Percentiles rank a stretch among this genome's conserved stretches.
Conservation (phyloP, 2,113 vertebrate species). For the Solea solea region DNA sequence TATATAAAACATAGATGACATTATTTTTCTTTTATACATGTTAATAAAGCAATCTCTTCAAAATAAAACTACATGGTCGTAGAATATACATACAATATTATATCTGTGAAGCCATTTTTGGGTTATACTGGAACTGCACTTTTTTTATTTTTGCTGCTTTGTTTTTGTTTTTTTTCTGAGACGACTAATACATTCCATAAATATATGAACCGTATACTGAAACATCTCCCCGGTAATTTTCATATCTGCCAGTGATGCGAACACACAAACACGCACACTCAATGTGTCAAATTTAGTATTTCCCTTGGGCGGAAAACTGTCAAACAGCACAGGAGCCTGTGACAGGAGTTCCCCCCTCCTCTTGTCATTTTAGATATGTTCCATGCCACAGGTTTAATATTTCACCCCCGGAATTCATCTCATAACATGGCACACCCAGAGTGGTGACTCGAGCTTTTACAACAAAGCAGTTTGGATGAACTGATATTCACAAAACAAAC, state of each 20-base stretch:
- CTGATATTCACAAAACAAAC: neutral
- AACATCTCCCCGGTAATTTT: constrained; percentile 8
- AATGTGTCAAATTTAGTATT: constrained; percentile 16
- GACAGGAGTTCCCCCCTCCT: constrained; percentile 11
- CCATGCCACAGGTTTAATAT: neutral
- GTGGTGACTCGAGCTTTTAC: neutral
- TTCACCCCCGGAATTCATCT: neutral
- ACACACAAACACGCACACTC: neutral
- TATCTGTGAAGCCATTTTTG: constrained; percentile 52
- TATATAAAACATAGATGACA: constrained; percentile 83
- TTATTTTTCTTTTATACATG: constrained; percentile 76
- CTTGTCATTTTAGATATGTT: constrained; percentile 18
- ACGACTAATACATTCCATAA: constrained; percentile 58
- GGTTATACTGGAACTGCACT: constrained; percentile 32
- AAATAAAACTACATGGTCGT: constrained; percentile 67
- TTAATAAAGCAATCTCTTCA: constrained; percentile 63
- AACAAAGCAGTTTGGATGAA: neutral
- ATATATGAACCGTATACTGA: constrained; percentile 43
- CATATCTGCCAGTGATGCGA: constrained; percentile 26
- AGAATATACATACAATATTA: constrained; percentile 70
- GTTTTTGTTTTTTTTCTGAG: constrained; percentile 43
- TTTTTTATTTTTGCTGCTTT: constrained; percentile 29
- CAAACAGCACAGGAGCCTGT: constrained; percentile 7
- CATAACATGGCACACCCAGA: neutral
- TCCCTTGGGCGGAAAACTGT: constrained; percentile 20